Evolutionary conservation across 30 jellyfish, hydroid and myxozoan genomes (phyloP), one percentile per base, ranked within the genome.

Genomic region (Turritopsis rubra): DNA sequence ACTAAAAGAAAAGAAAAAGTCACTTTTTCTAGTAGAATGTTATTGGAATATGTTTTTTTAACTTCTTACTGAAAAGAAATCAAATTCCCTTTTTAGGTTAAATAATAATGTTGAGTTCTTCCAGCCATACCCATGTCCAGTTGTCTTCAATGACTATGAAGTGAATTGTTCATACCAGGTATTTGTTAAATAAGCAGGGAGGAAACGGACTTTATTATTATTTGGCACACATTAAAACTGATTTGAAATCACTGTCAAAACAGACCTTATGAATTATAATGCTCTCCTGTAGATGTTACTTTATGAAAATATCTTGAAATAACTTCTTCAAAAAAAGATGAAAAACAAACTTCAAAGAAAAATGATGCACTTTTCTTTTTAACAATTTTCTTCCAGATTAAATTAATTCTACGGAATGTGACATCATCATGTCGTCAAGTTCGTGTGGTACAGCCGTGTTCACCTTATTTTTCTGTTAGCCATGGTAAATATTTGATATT

Each of bases 371-470:
- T n/a, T n/a, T 41, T 3, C 60, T 41, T 41, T 41, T 13, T 13
- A 41, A 41, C 60, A 41, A 5, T 41, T 13, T 28, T 28, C 22
- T 5, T 80, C 66, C 28, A 80, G 87, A 21, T 80, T 18, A 80
- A 65, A 66, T 29, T 89, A 20, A 53, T 73, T 18, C 82, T 89
- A 77, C 84, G 84, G 74, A 89, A 89, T 52, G 75, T 85, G 1
- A 89, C 96, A 18, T 73, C 93, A 22, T 80, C 96, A 29, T 79
- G 94, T 28, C 88, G 96, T 18, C 96, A 89, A 75, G 85, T 89
- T 19, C 73, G 96, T 54, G 91, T 89, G 28, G 20, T 85, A 8
- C 94, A 91, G 22, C 96, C 96, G 1, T 16, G 83, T 18, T 24
- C 96, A 25, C 53, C 85, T 9, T 89, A 72, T 27, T 89, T 89